Base-by-base conservation (phyloP, 1,140 invertebrate genomes). In the Leptopilina clavipes region DNA sequence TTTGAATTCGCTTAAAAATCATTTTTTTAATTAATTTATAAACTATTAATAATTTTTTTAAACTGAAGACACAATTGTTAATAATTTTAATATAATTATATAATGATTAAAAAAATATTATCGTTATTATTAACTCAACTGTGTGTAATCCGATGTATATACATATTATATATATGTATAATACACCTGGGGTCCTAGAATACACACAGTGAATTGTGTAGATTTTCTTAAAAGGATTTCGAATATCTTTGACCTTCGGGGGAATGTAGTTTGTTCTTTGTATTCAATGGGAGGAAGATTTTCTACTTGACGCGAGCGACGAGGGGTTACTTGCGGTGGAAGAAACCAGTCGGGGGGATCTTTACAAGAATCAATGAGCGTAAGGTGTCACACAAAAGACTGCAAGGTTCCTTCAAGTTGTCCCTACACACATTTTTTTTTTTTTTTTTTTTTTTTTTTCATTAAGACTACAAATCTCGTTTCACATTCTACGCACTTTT, bases 361-460 rank as follows among this genome's bases (percentile, higher is more conserved):
- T 25, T 19, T 5, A 12, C 22, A 31, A 37, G 59, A 52, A 52
- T 52, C 48, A 52, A 52, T 52, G 59, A 31, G 25, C 14, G 59
- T 65, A 65, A 65, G 59, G 59, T 65, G 59, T 8, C 59, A 65
- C 59, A 65, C 59, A 65, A 65, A 37, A 31, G 59, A 31, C 25
- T 31, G 22, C 7, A 31, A 65, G 59, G 19, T 65, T 65, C 59
- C 54, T 48, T 10, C 7, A 65, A 22, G 12, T 65, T 31, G 22
- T 6, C 25, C n/a, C 31, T 9, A 1, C 31, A 31, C 59, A 65
- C 59, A 5, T 65, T 22, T 65, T 59, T 5, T 59, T 31, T 31
- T 31, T 31, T 31, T 59, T 14, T 59, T 31, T 31, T 59, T 14
- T 59, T 9, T 40, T 40, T 59, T 6, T 25, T 65, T 19, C 12